phyloP scores from a whole-genome alignment of 1,140 invertebrate species.

The Pectinophora gossypiella region DNA sequence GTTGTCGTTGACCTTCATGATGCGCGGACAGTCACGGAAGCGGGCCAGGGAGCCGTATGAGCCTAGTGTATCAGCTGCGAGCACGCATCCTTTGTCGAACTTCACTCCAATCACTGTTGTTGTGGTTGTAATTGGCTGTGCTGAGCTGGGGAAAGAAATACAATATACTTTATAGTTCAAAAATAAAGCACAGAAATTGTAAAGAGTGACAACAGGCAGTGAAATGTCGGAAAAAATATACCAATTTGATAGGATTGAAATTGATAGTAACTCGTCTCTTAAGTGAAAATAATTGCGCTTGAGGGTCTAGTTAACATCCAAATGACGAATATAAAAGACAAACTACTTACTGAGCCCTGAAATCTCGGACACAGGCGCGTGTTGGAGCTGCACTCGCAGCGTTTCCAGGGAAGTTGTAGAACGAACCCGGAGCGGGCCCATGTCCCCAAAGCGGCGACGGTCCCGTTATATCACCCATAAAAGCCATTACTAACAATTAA shows the following conservation, averaged over 20 bases:
- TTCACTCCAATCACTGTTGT: constrained; percentile 92
- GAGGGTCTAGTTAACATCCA: no score
- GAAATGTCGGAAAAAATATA: no score
- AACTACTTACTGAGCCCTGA: constrained; percentile 80
- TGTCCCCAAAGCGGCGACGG: constrained; percentile 81
- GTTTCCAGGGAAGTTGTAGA: constrained; percentile 82
- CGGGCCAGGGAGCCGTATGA: constrained; percentile 95
- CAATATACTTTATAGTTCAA: no score
- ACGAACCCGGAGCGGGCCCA: constrained; percentile 81
- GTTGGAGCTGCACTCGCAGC: constrained; percentile 36
- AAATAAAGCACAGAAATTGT: no score
- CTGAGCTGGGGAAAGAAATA: constrained; percentile 62
- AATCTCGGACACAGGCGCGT: constrained; percentile 66
- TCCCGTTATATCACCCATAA: constrained; percentile 57
- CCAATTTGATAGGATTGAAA: no score
- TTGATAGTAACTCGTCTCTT: no score
- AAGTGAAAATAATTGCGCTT: no score
- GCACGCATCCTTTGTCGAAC: constrained; percentile 91
- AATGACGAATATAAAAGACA: neutral
- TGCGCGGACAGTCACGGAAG: constrained; percentile 87
- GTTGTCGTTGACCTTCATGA: constrained; percentile 92
- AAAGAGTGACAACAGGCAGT: no score
- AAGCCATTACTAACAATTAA: constrained; percentile 36
- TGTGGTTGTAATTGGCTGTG: constrained; percentile 90
- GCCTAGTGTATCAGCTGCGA: constrained; percentile 93